A percentile compares a stretch with the other conserved stretches of the same genome.
Conservation (phyloP, 2,797 vertebrate genomes). For the Myripristis jacobus region DNA sequence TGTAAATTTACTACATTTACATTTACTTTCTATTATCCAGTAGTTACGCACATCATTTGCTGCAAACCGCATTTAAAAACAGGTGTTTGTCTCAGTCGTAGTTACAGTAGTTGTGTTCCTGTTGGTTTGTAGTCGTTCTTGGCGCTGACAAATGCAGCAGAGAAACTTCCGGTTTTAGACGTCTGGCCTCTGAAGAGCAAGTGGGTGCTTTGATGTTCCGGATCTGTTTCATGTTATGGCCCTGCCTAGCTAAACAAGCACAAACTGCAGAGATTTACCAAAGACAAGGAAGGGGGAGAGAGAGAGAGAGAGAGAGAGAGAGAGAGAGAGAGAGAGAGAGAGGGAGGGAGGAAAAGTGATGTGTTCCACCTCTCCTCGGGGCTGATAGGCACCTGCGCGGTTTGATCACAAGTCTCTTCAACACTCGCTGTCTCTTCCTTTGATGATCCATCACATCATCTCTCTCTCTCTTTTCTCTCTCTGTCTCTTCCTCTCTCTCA, state of each 20-base stretch:
- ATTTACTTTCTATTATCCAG: no score
- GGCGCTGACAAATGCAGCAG: not conserved
- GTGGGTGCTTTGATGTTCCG: constrained; percentile 53
- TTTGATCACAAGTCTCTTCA: constrained; percentile 69
- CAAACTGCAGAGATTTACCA: constrained; percentile 50
- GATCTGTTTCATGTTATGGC: constrained; percentile 57
- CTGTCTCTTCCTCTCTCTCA: not conserved
- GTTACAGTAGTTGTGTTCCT: not conserved
- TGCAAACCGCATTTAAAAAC: no score
- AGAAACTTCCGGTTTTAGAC: constrained; percentile 15
- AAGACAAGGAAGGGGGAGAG: constrained; percentile 36
- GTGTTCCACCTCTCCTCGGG: constrained; percentile 45
- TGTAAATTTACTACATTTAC: no score
- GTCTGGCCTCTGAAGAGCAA: constrained; percentile 39
- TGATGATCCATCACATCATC: constrained; percentile 69
- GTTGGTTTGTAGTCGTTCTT: not conserved
- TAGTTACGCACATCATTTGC: no score
- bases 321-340: not conserved
- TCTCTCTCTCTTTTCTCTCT: constrained; percentile 26
- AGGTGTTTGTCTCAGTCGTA: no score
- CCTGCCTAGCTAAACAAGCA: constrained; percentile 40
- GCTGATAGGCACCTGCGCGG: constrained; percentile 50
- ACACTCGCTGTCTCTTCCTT: constrained; percentile 59
- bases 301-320: constrained; percentile 5
- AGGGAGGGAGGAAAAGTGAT: constrained; percentile 37